Evolutionary conservation across 1,140 invertebrate species (phyloP).

Genomic region (Dinoponera quadriceps): DNA sequence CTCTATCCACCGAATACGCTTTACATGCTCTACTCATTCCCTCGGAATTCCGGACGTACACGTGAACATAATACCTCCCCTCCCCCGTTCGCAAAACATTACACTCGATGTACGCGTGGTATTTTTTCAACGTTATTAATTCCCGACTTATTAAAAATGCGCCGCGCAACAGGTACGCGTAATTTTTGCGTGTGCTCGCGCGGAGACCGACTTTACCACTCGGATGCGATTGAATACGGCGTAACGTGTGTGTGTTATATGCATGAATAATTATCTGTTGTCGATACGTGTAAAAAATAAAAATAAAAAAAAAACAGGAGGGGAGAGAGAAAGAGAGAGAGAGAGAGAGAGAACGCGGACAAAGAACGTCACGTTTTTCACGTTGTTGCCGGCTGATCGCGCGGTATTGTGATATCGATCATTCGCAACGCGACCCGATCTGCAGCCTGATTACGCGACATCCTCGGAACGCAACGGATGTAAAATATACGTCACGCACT

Average conservation of each 20-base stretch:
- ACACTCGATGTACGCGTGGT: slow-evolving; percentile 14
- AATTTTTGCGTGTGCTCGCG: slow-evolving; percentile 33
- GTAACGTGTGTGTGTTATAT: background rate
- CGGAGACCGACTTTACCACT: slow-evolving; percentile 19
- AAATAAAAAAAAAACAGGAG: no score
- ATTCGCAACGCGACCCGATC: slow-evolving; percentile 38
- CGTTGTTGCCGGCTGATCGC: background rate
- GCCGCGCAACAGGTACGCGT: slow-evolving; percentile 45
- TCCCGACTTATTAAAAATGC: slow-evolving; percentile 45
- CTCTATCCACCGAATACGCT: slow-evolving; percentile 14
- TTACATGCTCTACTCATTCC: slow-evolving; percentile 2
- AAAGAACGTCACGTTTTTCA: background rate
- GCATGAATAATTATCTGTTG: slow-evolving; percentile 35
- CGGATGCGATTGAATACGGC: slow-evolving; percentile 26
- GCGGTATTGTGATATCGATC: slow-evolving; percentile 35
- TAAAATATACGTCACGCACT: slow-evolving; percentile 19
- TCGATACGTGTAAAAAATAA: background rate
- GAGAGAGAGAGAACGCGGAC: background rate
- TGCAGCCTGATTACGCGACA: background rate
- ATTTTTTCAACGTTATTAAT: slow-evolving; percentile 44
- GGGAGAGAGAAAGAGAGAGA: no score
- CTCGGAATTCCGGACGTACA: slow-evolving; percentile 14
- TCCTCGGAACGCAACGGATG: slow-evolving; percentile 32
- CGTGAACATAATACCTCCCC: background rate
- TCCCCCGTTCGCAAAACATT: slow-evolving; percentile 1